Conservation (phyloP, 1,140 invertebrate genomes). For the Thaumatotibia leucotreta region DNA sequence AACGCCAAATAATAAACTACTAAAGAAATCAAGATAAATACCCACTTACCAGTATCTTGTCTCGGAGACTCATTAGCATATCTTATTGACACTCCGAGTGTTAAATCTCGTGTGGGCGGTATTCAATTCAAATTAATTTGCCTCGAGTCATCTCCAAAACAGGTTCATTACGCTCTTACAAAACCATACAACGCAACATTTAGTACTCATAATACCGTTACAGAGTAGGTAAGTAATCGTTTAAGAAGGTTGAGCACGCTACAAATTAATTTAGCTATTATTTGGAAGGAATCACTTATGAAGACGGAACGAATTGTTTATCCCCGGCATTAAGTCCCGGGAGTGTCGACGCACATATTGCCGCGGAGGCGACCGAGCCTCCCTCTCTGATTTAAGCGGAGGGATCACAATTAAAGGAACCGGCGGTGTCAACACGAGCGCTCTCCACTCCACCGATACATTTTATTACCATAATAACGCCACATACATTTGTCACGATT, state of each 20-base stretch:
- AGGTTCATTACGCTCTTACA: background rate
- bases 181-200: background rate
- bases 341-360: constrained; percentile 59
- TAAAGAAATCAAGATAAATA: background rate
- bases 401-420: constrained; percentile 57
- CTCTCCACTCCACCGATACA: constrained; percentile 21
- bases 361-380: constrained; percentile 23
- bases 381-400: constrained; percentile 29
- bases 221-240: constrained; percentile 13
- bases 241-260: constrained; percentile 23
- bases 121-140: constrained; percentile 6
- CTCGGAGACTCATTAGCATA: background rate
- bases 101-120: constrained; percentile 3
- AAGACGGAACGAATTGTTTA: constrained; percentile 68
- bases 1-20: background rate
- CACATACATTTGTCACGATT: constrained; percentile 8
- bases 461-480: constrained; percentile 24
- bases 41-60: background rate
- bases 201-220: background rate
- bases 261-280: constrained; percentile 61
- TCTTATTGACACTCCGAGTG: constrained; percentile 2
- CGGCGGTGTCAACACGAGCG: constrained; percentile 44
- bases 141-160: constrained; percentile 5
- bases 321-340: constrained; percentile 51
- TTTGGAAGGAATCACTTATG: constrained; percentile 46